A percentile compares a stretch with the other conserved stretches of the same genome.
Conservation (phyloP, 1,140 invertebrate species). For the Plodia interpunctella region DNA sequence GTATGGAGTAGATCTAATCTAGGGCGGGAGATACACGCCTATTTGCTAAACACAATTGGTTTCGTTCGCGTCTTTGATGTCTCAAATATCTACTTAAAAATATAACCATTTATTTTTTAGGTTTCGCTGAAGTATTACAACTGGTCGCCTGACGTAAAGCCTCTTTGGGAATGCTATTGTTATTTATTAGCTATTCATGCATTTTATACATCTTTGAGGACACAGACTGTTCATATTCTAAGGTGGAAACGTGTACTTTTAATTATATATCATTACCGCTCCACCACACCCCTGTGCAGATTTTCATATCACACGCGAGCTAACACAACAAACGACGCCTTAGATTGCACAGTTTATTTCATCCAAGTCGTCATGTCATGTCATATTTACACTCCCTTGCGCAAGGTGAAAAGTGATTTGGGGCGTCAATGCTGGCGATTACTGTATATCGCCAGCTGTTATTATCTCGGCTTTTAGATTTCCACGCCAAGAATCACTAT, state of each 20-base stretch:
- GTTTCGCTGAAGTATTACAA: no score
- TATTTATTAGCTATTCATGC: no score
- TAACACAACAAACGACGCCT: constrained; percentile 52
- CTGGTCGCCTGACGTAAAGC: no score
- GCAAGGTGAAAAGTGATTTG: constrained; percentile 32
- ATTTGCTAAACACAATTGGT: no score
- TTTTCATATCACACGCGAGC: constrained; percentile 45
- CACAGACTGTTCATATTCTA: not conserved
- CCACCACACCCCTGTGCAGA: constrained; percentile 16
- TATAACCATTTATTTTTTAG: no score
- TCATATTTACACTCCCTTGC: constrained; percentile 53
- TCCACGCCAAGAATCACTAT: no score
- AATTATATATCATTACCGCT: not conserved
- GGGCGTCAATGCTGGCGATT: constrained; percentile 23
- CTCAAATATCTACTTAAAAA: no score
- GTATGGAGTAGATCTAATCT: no score
- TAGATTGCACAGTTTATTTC: constrained; percentile 67
- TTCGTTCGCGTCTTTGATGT: no score
- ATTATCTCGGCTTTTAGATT: no score
- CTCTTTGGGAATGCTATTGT: no score
- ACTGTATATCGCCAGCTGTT: not conserved
- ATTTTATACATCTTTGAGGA: not conserved
- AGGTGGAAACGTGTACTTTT: not conserved
- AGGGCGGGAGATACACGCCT: no score
- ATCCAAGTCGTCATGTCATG: constrained; percentile 58